phyloP scores from a whole-genome alignment of 2,113 vertebrate genomes.

The Bos javanicus region DNA sequence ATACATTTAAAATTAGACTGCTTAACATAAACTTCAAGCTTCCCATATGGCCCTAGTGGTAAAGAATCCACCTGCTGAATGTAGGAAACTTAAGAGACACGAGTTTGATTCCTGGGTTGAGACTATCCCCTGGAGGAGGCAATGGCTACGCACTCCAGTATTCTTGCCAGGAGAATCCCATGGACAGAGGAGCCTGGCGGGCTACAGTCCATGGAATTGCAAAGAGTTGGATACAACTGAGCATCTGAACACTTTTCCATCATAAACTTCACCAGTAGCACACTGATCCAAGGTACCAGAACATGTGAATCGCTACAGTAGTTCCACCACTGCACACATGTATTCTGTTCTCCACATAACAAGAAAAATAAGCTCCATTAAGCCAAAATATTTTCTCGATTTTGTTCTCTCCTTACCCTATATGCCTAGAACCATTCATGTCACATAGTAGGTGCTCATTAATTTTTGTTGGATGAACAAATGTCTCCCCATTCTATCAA shows the following conservation, averaged over 20 bases:
- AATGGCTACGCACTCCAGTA: not conserved
- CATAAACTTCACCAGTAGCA: not conserved
- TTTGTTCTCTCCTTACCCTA: not conserved
- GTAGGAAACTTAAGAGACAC: not conserved
- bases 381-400: not conserved
- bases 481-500: not conserved
- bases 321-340: not conserved
- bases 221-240: not conserved
- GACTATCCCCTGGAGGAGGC: not conserved
- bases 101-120: not conserved
- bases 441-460: not conserved
- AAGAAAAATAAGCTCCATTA: not conserved
- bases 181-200: not conserved
- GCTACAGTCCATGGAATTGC: not conserved
- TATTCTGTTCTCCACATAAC: not conserved
- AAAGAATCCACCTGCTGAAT: not conserved
- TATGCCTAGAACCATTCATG: not conserved
- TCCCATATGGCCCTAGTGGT: not conserved
- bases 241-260: not conserved
- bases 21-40: not conserved
- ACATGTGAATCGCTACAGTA: not conserved
- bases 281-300: not conserved
- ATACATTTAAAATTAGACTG: not conserved
- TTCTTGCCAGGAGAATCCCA: not conserved
- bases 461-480: not conserved